phyloP scores from a whole-genome alignment of 2,113 vertebrate genomes.

The Platysteira castanea region DNA sequence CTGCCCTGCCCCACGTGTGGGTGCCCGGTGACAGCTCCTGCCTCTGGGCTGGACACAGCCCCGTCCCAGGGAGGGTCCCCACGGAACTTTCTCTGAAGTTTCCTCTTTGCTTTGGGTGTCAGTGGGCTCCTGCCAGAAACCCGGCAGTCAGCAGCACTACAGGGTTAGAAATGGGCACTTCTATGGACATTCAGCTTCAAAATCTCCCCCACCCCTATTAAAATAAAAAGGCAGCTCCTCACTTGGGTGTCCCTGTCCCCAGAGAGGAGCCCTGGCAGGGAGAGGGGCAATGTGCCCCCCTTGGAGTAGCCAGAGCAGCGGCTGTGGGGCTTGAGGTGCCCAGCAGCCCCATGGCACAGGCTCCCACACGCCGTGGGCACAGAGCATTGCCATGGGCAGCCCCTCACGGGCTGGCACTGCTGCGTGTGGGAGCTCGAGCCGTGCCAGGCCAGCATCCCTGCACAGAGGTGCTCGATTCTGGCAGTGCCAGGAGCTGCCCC shows the following conservation, averaged over 20 bases:
- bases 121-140: background rate
- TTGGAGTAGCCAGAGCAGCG: background rate
- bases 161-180: background rate
- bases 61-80: rapidly evolving
- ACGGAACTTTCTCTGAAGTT: background rate
- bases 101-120: background rate
- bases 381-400: background rate
- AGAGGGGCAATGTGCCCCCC: background rate
- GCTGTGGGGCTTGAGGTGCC: background rate
- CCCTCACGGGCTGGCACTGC: background rate
- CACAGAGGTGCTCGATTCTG: rapidly evolving
- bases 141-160: background rate
- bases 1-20: rapidly evolving
- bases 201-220: rapidly evolving
- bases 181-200: background rate
- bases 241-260: background rate
- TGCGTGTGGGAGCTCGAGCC: rapidly evolving
- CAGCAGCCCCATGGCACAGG: background rate
- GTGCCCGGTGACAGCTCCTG: background rate
- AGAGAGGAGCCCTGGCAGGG: rapidly evolving
- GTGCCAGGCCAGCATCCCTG: background rate
- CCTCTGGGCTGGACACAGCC: background rate
- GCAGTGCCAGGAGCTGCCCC: background rate
- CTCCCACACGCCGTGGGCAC: rapidly evolving
- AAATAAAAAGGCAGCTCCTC: background rate